Evolutionary conservation across 2,797 vertebrate genomes (phyloP).

Genomic region (Acanthurus leucopareius): DNA sequence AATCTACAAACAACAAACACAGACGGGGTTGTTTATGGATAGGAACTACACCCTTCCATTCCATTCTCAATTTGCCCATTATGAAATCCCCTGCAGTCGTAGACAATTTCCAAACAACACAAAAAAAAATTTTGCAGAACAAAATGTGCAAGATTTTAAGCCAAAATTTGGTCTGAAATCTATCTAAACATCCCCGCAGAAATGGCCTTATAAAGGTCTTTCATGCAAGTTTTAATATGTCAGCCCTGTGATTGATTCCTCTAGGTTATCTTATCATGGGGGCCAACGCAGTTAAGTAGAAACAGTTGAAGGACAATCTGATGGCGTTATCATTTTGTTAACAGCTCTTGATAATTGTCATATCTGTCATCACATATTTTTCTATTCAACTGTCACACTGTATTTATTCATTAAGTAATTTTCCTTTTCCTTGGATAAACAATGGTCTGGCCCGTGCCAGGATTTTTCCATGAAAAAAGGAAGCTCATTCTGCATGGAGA

Average conservation of each 20-base stretch:
- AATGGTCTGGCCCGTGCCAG: constrained; percentile 30
- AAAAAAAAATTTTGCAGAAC: constrained; percentile 45
- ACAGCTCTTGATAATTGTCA: constrained; percentile 63
- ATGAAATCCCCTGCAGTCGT: constrained; percentile 54
- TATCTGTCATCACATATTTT: constrained; percentile 62
- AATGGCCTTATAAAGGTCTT: constrained; percentile 31
- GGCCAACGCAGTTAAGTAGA: constrained; percentile 60
- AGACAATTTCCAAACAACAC: constrained; percentile 45
- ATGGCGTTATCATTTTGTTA: constrained; percentile 68
- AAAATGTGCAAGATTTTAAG: constrained; percentile 52
- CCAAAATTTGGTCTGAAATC: constrained; percentile 46
- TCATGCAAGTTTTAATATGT: constrained; percentile 43
- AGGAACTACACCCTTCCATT: constrained; percentile 42
- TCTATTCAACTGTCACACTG: constrained; percentile 54
- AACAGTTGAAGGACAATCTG: constrained; percentile 68
- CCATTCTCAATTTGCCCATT: constrained; percentile 39
- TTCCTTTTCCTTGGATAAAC: constrained; percentile 64
- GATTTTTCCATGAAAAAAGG: constrained; percentile 26
- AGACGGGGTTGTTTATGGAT: constrained; percentile 56
- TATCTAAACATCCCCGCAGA: constrained; percentile 57
- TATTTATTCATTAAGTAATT: constrained; percentile 68
- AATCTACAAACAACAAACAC: constrained; percentile 61
- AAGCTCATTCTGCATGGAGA: constrained; percentile 15
- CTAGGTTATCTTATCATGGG: constrained; percentile 57
- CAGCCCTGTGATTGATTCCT: constrained; percentile 55